A percentile compares a stretch with the other conserved stretches of the same genome.
Conservation (phyloP, 23 tunicate species). For the Corella eumyota region DNA sequence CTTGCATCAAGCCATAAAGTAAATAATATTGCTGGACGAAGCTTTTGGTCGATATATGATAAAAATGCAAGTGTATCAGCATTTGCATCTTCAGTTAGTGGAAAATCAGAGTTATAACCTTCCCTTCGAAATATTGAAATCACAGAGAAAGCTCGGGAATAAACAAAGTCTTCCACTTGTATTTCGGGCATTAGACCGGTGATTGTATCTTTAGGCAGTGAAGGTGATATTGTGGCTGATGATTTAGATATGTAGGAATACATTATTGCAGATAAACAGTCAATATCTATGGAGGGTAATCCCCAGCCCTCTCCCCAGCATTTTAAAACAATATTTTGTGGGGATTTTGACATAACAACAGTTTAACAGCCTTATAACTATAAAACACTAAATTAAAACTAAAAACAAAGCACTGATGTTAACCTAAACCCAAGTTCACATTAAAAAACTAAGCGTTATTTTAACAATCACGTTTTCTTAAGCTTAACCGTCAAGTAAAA, state of each 20-base stretch:
- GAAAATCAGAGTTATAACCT: slow-evolving; percentile 73
- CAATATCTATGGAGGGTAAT: slow-evolving; percentile 59
- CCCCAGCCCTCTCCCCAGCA: slow-evolving; percentile 73
- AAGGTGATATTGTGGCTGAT: slow-evolving; percentile 8
- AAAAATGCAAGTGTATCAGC: slow-evolving; percentile 87
- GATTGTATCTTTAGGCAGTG: slow-evolving; percentile 31
- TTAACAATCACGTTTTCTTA: too few relatives aligned
- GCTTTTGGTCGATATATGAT: slow-evolving; percentile 41
- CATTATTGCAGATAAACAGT: slow-evolving; percentile 51
- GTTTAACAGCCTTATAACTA: too few relatives aligned
- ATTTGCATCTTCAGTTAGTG: slow-evolving; percentile 19
- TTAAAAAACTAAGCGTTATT: too few relatives aligned
- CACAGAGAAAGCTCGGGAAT: slow-evolving; percentile 32
- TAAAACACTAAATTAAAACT: too few relatives aligned
- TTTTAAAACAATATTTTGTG: slow-evolving; percentile 25
- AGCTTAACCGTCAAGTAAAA: too few relatives aligned
- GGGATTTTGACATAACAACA: too few relatives aligned
- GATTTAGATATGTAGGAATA: slow-evolving; percentile 51
- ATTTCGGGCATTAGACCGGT: slow-evolving; percentile 77
- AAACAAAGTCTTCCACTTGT: slow-evolving; percentile 37
- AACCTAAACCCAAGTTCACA: too few relatives aligned
- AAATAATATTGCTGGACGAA: slow-evolving; percentile 60
- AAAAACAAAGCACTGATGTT: too few relatives aligned
- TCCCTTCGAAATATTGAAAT: slow-evolving; percentile 53
- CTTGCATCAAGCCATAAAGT: slow-evolving; percentile 58